A percentile compares a stretch with the other conserved stretches of the same genome.
Conservation (phyloP, 2,797 vertebrate genomes). For the Glyptemys insculpta region DNA sequence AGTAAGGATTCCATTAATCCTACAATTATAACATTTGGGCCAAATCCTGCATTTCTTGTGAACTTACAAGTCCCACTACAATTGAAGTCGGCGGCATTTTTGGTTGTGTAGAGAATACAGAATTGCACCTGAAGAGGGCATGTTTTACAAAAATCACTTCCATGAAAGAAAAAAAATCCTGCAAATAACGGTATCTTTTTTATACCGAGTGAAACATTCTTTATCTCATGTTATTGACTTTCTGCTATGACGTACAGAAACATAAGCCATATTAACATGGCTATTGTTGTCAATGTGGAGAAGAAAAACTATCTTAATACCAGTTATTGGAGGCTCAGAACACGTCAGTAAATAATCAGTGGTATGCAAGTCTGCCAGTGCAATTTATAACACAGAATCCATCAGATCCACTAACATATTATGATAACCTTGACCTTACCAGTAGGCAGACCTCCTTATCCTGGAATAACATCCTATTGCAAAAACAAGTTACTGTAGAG, state of each 20-base stretch:
- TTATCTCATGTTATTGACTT: background rate
- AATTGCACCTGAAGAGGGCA: background rate
- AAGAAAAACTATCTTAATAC: background rate
- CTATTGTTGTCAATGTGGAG: background rate
- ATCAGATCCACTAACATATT: constrained; percentile 29
- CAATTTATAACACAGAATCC: constrained; percentile 35
- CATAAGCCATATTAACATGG: background rate
- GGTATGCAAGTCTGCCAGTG: constrained; percentile 7
- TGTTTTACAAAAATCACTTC: background rate
- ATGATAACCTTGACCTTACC: constrained; percentile 17
- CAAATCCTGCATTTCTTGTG: background rate
- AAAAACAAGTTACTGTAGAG: background rate
- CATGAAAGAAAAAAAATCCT: background rate
- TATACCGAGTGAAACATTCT: background rate
- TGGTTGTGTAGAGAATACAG: background rate
- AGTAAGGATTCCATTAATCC: background rate
- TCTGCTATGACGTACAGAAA: background rate
- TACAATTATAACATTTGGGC: background rate
- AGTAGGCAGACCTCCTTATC: background rate
- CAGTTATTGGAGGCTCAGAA: background rate
- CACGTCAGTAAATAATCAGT: constrained; percentile 14
- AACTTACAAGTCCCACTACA: background rate
- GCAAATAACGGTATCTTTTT: background rate
- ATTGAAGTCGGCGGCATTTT: background rate
- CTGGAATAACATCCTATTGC: constrained; percentile 15